Percentiles rank a stretch among this genome's conserved stretches.
phyloP scores from a whole-genome alignment of 2,797 vertebrate species.

The Liasis olivaceus region DNA sequence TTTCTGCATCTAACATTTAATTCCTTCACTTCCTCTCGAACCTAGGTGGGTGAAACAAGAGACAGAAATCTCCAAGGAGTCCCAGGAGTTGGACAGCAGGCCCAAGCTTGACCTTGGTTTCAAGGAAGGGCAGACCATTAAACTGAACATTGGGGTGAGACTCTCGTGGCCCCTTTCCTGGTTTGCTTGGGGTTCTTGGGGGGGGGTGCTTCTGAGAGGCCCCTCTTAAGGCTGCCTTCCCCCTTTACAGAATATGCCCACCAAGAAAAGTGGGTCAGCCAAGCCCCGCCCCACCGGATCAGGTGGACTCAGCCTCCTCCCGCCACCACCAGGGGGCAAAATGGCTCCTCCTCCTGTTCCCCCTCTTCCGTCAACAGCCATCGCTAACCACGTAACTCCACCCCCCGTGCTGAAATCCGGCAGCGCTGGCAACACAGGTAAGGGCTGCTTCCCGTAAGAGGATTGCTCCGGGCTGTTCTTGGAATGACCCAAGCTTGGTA shows the following conservation, averaged over 20 bases:
- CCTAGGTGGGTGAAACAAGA: constrained; percentile 95
- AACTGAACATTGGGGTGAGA: constrained; percentile 91
- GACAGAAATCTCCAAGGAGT: constrained; percentile 88
- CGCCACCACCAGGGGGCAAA: constrained; percentile 91
- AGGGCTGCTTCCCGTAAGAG: background rate
- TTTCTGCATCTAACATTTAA: background rate
- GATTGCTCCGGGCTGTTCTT: no score
- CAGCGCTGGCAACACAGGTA: constrained; percentile 68
- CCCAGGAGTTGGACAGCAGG: constrained; percentile 82
- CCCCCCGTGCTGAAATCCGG: constrained; percentile 73
- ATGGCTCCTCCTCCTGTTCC: constrained; percentile 76
- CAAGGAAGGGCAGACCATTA: constrained; percentile 96
- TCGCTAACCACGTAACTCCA: constrained; percentile 78
- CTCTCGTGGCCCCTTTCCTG: background rate
- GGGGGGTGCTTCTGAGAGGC: rapidly evolving
- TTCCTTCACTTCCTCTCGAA: constrained; percentile 37
- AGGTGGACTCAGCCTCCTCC: constrained; percentile 86
- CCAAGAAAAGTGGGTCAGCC: constrained; percentile 81
- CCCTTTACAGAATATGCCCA: constrained; percentile 79
- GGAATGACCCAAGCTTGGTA: no score
- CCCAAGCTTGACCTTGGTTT: constrained; percentile 94
- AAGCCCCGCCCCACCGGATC: constrained; percentile 81
- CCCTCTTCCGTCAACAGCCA: constrained; percentile 72
- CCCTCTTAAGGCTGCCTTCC: background rate
- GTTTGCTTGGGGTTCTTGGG: background rate